Evolutionary conservation across 2,113 vertebrate genomes (phyloP).

Genomic region (Pomatostomus ruficeps): DNA sequence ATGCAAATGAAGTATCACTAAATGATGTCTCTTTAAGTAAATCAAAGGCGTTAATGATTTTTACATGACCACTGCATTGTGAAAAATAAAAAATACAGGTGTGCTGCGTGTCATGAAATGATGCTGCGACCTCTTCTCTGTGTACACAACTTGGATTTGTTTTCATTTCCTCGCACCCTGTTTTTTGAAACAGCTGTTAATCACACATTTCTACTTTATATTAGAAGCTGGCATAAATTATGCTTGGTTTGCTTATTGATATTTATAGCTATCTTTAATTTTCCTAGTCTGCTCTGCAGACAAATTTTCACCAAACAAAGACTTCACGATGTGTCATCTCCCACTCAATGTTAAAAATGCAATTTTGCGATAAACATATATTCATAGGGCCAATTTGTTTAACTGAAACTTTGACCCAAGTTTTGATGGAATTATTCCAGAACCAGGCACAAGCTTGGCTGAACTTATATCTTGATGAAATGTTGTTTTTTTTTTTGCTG

Average conservation of each 20-base stretch:
- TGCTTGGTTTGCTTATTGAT: neutral
- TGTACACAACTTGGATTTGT: fast-evolving
- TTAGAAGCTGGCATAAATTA: neutral
- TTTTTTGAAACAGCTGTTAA: neutral
- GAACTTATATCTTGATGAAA: neutral
- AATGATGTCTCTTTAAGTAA: neutral
- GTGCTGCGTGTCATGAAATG: fast-evolving
- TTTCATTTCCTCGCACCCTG: neutral
- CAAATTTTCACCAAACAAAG: neutral
- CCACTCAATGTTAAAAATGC: neutral
- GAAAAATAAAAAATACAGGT: neutral
- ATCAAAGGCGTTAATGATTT: neutral
- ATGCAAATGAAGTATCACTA: neutral
- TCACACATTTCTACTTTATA: neutral
- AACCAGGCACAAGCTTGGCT: neutral
- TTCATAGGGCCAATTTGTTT: neutral
- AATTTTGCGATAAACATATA: neutral
- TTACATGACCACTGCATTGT: neutral
- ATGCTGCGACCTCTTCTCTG: neutral
- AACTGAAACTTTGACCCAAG: neutral
- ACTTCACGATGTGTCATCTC: neutral
- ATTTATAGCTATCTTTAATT: neutral
- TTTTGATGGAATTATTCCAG: neutral
- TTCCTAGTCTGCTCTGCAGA: neutral
- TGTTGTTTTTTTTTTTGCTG: neutral